Conservation (phyloP, 2,113 vertebrate genomes). For the Lophotis ruficrista region DNA sequence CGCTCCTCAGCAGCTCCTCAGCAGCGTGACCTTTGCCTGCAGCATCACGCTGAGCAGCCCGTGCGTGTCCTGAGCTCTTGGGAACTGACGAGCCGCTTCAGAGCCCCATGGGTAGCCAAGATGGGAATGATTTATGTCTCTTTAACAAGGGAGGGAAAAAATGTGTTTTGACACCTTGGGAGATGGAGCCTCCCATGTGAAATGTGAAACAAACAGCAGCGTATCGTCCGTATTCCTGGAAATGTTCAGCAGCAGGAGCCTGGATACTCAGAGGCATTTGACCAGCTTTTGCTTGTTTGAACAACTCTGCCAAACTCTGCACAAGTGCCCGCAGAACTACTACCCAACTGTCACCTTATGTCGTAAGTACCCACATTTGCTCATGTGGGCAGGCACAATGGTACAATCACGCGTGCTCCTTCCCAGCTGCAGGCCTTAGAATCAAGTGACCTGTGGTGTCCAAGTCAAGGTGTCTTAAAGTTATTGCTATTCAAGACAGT, state of each 20-base stretch:
- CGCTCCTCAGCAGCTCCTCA: neutral
- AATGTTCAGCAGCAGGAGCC: neutral
- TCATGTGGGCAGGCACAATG: neutral
- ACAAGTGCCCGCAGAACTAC: neutral
- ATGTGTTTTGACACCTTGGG: neutral
- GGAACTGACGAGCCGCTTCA: fast-evolving
- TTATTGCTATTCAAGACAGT: neutral
- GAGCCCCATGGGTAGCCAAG: neutral
- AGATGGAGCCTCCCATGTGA: neutral
- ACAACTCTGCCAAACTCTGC: neutral
- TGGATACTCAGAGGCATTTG: neutral
- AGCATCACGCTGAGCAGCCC: neutral
- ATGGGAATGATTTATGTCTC: neutral
- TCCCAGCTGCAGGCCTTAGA: neutral
- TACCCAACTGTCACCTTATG: neutral
- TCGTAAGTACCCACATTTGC: fast-evolving
- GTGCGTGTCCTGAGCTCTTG: neutral
- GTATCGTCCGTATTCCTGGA: neutral
- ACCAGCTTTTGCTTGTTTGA: neutral
- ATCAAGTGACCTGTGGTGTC: neutral
- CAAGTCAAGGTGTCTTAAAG: neutral
- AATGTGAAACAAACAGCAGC: neutral
- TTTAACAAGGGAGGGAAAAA: neutral
- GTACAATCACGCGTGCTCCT: neutral
- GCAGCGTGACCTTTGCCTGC: neutral